phyloP scores from a whole-genome alignment of 2,888 invertebrate species.

The Ophioninae sp. region DNA sequence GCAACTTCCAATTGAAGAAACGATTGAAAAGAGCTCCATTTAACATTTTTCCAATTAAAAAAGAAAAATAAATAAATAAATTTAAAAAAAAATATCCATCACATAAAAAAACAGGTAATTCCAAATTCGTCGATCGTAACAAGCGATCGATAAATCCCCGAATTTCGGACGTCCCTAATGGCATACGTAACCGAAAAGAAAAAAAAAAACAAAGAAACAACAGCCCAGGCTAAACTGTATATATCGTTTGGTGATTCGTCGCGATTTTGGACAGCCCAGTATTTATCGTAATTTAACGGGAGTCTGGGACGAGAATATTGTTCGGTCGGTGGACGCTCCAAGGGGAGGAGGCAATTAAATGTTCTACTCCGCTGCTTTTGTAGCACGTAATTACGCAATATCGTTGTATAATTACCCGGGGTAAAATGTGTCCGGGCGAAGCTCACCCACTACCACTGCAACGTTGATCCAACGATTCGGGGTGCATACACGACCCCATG shows the following conservation, averaged over 20 bases:
- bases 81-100: no score
- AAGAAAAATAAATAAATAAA: no score
- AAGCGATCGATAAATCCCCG: slow-evolving; percentile 18
- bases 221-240: slow-evolving; percentile 20
- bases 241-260: slow-evolving; percentile 55
- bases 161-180: not conserved
- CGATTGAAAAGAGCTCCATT: no score
- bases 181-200: not conserved
- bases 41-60: no score
- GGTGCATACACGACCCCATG: slow-evolving; percentile 41
- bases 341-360: slow-evolving; percentile 53
- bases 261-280: slow-evolving; percentile 53
- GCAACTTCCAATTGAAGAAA: not conserved
- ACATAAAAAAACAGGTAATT: not conserved
- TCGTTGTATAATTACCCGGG: slow-evolving; percentile 61
- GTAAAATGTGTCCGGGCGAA: slow-evolving; percentile 51
- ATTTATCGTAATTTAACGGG: slow-evolving; percentile 59
- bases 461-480: slow-evolving; percentile 54
- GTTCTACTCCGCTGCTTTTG: slow-evolving; percentile 39
- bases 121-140: slow-evolving; percentile 3
- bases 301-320: slow-evolving; percentile 49
- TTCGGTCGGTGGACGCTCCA: not conserved
- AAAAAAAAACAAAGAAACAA: slow-evolving; percentile 2
- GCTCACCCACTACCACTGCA: slow-evolving; percentile 34
- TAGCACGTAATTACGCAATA: slow-evolving; percentile 59